These are phyloP conservation scores for Phylloscopus trochiloides DNA, from an alignment of 2,113 vertebrate genomes.

Conservation along the genomic window DNA sequence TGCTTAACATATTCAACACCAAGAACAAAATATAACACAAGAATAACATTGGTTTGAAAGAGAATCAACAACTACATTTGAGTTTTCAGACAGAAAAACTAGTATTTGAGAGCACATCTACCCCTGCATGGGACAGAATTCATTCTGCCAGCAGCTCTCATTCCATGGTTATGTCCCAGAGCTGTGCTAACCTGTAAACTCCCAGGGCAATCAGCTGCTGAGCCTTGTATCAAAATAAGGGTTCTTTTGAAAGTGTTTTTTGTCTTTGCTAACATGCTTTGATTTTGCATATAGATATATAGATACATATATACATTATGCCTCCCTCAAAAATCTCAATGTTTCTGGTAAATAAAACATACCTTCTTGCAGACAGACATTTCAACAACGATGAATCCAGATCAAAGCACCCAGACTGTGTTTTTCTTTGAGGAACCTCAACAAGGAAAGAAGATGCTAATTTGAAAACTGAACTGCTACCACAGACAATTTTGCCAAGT, in stretches of 20 bases:
- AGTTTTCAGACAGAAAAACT: too few relatives aligned
- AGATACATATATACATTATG: neutral
- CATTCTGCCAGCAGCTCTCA: neutral
- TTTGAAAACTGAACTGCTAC: neutral
- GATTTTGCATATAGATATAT: neutral
- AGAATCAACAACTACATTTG: neutral
- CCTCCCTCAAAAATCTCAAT: neutral
- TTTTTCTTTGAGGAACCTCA: slow-evolving; percentile 97
- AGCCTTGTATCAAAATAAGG: neutral
- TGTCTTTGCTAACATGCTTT: neutral
- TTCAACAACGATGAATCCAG: slow-evolving; percentile 91
- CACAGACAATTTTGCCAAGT: neutral
- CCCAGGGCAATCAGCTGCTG: neutral
- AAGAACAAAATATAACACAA: neutral
- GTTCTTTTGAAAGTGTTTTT: neutral
- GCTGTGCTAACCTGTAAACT: neutral
- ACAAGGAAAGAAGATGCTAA: slow-evolving; percentile 38
- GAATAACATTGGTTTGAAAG: neutral
- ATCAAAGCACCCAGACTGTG: slow-evolving; percentile 94
- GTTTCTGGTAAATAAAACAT: slow-evolving; percentile 50
- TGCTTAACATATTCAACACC: neutral
- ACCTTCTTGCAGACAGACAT: slow-evolving; percentile 90
- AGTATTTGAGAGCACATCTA: neutral
- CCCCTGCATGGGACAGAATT: neutral
- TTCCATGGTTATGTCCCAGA: neutral